Conservation (phyloP, 2,797 vertebrate genomes). For the Hapalemur alaotrensis region DNA sequence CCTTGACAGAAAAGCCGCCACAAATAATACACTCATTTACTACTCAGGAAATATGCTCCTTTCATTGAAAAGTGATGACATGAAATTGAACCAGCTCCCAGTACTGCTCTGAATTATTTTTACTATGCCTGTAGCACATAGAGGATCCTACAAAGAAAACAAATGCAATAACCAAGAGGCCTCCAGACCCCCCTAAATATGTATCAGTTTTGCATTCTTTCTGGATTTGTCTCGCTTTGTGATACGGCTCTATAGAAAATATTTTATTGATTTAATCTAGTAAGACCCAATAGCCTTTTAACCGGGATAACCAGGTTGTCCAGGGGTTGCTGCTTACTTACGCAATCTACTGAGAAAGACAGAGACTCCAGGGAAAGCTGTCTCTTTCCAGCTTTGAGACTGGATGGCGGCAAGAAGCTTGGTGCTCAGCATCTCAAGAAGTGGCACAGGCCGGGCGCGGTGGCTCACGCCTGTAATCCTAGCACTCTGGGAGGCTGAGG, state of each 20-base stretch:
- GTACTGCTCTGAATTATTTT: background rate
- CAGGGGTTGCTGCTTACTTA: background rate
- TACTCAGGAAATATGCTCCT: slow-evolving; percentile 44
- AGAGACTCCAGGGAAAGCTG: background rate
- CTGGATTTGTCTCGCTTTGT: background rate
- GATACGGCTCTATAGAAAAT: background rate
- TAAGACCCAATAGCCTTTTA: background rate
- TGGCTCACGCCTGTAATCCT: no score
- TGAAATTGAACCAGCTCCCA: slow-evolving; percentile 68
- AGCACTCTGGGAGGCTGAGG: no score
- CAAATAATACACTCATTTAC: slow-evolving; percentile 59
- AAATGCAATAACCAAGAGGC: background rate
- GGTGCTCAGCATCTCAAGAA: background rate
- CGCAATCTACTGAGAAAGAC: background rate
- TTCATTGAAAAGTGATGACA: slow-evolving; percentile 70
- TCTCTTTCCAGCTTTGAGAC: background rate
- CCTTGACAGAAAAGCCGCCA: slow-evolving; percentile 54
- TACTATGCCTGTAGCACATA: background rate
- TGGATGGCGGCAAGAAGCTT: rapidly evolving
- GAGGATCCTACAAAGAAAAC: background rate
- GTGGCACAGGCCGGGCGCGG: rapidly evolving
- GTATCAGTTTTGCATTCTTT: background rate
- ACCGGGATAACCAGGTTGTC: background rate
- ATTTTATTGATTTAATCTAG: slow-evolving; percentile 35
- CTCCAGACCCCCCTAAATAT: background rate